Evolutionary conservation across 2,797 vertebrate genomes (phyloP).

Genomic region (Tokudaia muenninki): DNA sequence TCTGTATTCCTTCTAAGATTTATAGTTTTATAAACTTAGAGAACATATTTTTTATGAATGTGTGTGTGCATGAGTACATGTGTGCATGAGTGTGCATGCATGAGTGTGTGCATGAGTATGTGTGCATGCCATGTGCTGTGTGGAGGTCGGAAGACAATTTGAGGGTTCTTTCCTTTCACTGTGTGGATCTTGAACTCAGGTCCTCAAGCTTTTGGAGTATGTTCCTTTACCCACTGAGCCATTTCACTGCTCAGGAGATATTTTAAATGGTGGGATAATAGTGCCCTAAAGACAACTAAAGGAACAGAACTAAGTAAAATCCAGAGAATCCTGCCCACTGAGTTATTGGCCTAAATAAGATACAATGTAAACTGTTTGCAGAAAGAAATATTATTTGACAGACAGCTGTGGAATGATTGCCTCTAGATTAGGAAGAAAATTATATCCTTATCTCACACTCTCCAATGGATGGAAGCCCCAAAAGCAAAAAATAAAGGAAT

Average conservation of each 20-base stretch:
- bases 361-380: not conserved
- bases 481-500: not conserved
- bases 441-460: conserved; percentile 10
- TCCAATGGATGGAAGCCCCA: not conserved
- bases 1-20: conserved; percentile 5
- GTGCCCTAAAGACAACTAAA: not conserved
- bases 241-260: not conserved
- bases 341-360: conserved; percentile 49
- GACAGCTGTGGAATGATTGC: not conserved
- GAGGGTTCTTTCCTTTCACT: not conserved
- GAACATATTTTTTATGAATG: not conserved
- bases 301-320: not conserved
- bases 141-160: not conserved
- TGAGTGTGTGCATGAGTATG: too few relatives aligned
- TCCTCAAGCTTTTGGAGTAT: not conserved
- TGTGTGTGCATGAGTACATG: too few relatives aligned
- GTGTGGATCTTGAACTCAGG: not conserved
- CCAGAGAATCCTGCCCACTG: not conserved
- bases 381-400: not conserved
- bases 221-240: not conserved
- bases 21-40: conserved; percentile 1
- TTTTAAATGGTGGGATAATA: conserved; percentile 2
- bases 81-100: not conserved
- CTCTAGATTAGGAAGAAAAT: conserved; percentile 25
- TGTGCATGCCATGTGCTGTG: not conserved